Evolutionary conservation across 2,797 vertebrate species (phyloP).

Genomic region (Schizopygopsis malacanthus): DNA sequence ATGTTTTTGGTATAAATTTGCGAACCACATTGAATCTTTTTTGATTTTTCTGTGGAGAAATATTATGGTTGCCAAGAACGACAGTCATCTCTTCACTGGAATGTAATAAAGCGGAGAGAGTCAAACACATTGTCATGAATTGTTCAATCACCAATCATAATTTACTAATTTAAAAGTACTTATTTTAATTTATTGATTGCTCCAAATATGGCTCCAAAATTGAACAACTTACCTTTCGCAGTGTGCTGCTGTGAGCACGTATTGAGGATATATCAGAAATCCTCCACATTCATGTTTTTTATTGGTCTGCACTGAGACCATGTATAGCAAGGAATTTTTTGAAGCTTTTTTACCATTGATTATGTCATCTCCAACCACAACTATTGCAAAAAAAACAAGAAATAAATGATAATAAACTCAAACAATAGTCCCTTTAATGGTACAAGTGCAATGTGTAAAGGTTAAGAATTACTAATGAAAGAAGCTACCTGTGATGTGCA

Average conservation of each 20-base stretch:
- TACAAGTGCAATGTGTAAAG: background rate
- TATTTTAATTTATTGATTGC: background rate
- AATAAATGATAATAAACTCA: background rate
- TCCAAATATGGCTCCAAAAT: background rate
- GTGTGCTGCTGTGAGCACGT: conserved; percentile 50
- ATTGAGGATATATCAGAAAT: conserved; percentile 47
- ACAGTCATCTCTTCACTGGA: conserved; percentile 44
- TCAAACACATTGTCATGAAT: background rate
- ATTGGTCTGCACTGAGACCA: conserved; percentile 38
- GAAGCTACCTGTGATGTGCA: background rate
- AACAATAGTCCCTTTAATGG: background rate
- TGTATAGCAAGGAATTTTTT: conserved; percentile 22
- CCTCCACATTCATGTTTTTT: conserved; percentile 43
- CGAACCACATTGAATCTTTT: conserved; percentile 27
- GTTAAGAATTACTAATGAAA: background rate
- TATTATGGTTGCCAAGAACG: conserved; percentile 36
- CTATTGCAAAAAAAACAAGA: background rate
- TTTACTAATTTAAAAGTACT: background rate
- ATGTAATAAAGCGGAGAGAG: background rate
- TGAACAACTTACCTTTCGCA: conserved; percentile 10
- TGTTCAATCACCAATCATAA: background rate
- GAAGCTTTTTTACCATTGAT: conserved; percentile 36
- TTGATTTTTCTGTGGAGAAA: background rate
- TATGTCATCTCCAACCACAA: conserved; percentile 22
- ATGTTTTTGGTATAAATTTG: conserved; percentile 26